Percentiles rank a stretch among this genome's conserved stretches.
Conservation (phyloP, 92 coral and sea anemone species). For the Paramuricea clavata region DNA sequence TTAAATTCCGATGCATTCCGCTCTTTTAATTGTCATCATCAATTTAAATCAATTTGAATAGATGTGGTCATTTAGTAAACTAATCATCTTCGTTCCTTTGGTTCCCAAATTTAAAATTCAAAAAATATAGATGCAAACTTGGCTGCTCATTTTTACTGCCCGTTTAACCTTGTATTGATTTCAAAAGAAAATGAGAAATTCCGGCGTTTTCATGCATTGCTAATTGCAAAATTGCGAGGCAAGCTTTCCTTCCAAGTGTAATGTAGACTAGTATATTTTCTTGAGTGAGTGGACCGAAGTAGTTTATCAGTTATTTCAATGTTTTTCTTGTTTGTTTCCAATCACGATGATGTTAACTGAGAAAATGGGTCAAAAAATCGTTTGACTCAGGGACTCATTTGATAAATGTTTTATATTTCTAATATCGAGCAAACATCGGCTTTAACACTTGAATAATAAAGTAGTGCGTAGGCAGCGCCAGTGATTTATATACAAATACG, state of each 20-base stretch:
- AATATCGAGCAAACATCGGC: conserved; percentile 20
- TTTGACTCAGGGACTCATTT: not conserved
- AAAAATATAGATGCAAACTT: not conserved
- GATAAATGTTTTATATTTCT: conserved; percentile 27
- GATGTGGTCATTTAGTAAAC: conserved; percentile 3
- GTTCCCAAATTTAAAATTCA: conserved; percentile 1
- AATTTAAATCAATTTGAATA: conserved; percentile 1
- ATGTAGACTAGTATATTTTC: not conserved
- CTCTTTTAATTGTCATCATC: not conserved
- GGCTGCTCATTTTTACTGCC: not conserved
- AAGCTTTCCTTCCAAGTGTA: not conserved
- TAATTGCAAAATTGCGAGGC: not conserved
- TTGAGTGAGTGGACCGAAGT: not conserved
- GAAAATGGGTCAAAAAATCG: not conserved
- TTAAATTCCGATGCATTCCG: not conserved
- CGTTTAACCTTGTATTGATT: not conserved
- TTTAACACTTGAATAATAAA: conserved; percentile 12
- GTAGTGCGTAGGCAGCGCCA: conserved; percentile 26
- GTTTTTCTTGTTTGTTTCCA: not conserved
- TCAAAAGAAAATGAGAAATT: not conserved
- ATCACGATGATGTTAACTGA: not conserved
- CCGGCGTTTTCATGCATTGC: not conserved
- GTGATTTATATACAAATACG: not conserved
- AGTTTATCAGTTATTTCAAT: not conserved
- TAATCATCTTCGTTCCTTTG: conserved; percentile 8